These are phyloP conservation scores for Rhagonycha fulva DNA, from an alignment of 2,888 invertebrate genomes.

Conservation along the genomic window DNA sequence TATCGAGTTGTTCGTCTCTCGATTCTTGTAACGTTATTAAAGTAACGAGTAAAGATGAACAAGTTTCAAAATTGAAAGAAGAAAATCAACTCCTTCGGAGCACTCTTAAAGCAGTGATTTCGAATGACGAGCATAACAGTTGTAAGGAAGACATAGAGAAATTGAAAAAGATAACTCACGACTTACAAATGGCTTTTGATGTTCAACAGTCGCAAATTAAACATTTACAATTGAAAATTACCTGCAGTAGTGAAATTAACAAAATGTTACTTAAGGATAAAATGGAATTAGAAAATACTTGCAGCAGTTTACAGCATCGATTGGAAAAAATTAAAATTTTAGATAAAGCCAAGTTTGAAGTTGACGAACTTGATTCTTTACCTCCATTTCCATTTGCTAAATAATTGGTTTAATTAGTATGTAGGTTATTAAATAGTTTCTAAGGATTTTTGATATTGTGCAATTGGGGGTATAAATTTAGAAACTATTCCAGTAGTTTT, in stretches of 20 bases:
- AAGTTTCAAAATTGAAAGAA: conserved; percentile 39
- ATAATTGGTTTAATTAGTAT: neutral
- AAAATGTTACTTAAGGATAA: conserved; percentile 41
- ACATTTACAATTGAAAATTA: conserved; percentile 41
- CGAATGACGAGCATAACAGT: conserved; percentile 11
- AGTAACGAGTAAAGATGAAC: conserved; percentile 25
- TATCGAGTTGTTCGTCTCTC: conserved; percentile 10
- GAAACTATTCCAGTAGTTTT: neutral
- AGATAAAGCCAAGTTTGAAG: conserved; percentile 14
- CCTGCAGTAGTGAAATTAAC: conserved; percentile 39
- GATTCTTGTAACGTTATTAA: conserved; percentile 12
- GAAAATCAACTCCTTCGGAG: conserved; percentile 41
- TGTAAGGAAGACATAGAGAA: conserved; percentile 40
- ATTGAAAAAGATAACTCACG: conserved; percentile 35
- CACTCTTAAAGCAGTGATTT: conserved; percentile 13
- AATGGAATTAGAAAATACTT: conserved; percentile 38
- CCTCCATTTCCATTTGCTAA: conserved; percentile 34
- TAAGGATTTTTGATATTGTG: neutral
- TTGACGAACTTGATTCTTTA: conserved; percentile 34
- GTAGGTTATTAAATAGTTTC: neutral
- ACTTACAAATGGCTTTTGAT: conserved; percentile 37
- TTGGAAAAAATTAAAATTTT: conserved; percentile 17
- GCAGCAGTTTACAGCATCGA: conserved; percentile 29
- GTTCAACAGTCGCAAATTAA: conserved; percentile 45
- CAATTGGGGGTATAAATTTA: neutral